Evolutionary conservation across 2,888 invertebrate species (phyloP).

Genomic region (Dicyrtoma fusca): DNA sequence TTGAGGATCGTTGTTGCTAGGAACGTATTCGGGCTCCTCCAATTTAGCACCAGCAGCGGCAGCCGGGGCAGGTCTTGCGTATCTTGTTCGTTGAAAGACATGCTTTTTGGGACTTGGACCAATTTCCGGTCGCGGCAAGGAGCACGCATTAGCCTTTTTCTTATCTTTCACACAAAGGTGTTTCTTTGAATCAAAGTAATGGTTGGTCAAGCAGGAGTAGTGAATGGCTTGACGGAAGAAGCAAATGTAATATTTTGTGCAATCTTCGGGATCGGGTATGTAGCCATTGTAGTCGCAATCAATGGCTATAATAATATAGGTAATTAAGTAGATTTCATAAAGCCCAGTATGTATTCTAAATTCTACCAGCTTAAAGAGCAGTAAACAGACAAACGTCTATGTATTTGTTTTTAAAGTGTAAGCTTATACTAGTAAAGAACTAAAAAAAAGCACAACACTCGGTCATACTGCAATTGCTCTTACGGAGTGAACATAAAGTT

Average conservation of each 20-base stretch:
- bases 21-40: too few species aligned
- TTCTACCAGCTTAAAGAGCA: too few species aligned
- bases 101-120: not conserved
- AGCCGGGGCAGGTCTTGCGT: too few species aligned
- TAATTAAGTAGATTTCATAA: too few species aligned
- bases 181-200: slow-evolving; percentile 43
- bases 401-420: too few species aligned
- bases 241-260: slow-evolving; percentile 50
- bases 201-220: slow-evolving; percentile 37
- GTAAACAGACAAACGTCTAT: too few species aligned
- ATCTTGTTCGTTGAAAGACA: not conserved
- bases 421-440: too few species aligned
- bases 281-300: slow-evolving; percentile 37
- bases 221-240: slow-evolving; percentile 45
- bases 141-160: slow-evolving; percentile 39
- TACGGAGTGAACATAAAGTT: slow-evolving; percentile 20
- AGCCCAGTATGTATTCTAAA: too few species aligned
- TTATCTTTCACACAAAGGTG: slow-evolving; percentile 40
- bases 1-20: too few species aligned
- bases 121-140: not conserved
- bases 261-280: slow-evolving; percentile 46
- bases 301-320: too few species aligned
- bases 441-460: too few species aligned
- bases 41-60: too few species aligned
- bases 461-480: not conserved